Evolutionary conservation across 2,888 invertebrate genomes (phyloP).

Genomic region (Dimorphilus gyrociliatus): DNA sequence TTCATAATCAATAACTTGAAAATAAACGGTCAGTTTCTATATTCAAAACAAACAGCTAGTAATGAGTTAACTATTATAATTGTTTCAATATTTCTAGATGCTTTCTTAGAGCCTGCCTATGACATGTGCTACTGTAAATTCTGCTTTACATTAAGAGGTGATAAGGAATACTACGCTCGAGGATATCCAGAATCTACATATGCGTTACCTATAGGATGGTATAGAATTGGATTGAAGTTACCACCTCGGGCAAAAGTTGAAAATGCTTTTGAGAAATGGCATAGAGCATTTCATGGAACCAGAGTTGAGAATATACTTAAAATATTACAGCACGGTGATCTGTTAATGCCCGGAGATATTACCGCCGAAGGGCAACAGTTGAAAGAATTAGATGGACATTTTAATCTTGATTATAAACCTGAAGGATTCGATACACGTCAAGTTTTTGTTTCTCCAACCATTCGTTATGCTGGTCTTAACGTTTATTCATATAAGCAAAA

Average conservation of each 20-base stretch:
- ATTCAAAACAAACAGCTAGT: too few relatives aligned
- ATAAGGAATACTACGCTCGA: too few relatives aligned
- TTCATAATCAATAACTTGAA: too few relatives aligned
- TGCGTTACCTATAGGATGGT: slow-evolving; percentile 2
- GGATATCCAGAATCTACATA: too few relatives aligned
- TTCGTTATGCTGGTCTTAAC: slow-evolving; percentile 1
- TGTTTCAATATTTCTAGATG: too few relatives aligned
- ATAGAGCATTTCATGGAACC: slow-evolving; percentile 2
- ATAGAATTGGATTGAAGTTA: slow-evolving; percentile 1
- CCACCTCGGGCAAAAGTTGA: too few relatives aligned
- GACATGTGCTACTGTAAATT: too few relatives aligned
- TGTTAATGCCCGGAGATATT: neutral
- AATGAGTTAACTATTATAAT: too few relatives aligned
- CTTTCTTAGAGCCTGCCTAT: too few relatives aligned
- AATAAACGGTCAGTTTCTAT: too few relatives aligned
- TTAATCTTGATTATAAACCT: slow-evolving; percentile 1
- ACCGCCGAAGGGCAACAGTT: neutral
- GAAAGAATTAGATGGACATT: neutral
- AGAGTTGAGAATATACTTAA: neutral
- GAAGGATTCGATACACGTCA: slow-evolving; percentile 1
- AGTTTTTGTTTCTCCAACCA: slow-evolving; percentile 1
- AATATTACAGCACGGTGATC: slow-evolving; percentile 2
- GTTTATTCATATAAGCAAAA: neutral
- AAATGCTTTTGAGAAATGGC: slow-evolving; percentile 1
- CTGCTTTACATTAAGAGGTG: too few relatives aligned